Evolutionary conservation across 2,888 invertebrate species (phyloP).

Genomic region (Drosophila tanythrix): DNA sequence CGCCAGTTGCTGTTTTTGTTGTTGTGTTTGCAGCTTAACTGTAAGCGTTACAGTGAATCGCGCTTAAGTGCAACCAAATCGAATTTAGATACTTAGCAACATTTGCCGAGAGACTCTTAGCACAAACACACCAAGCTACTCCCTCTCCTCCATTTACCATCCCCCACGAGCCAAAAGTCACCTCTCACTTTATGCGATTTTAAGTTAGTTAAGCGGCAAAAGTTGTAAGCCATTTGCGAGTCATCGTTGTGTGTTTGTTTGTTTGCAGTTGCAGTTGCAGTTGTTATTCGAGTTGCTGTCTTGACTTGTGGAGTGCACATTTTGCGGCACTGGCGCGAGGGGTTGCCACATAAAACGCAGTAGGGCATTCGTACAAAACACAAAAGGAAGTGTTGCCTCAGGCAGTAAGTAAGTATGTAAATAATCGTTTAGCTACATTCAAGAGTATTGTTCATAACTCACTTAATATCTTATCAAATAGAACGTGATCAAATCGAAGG

Average conservation of each 20-base stretch:
- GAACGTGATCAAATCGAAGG: neutral
- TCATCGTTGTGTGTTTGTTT: constrained; percentile 39
- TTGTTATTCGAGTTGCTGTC: constrained; percentile 36
- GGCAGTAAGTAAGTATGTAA: neutral
- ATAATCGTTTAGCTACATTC: neutral
- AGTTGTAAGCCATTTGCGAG: constrained; percentile 69
- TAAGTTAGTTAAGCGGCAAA: constrained; percentile 72
- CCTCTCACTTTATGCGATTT: constrained; percentile 67
- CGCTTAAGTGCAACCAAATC: constrained; percentile 71
- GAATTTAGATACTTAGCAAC: constrained; percentile 72
- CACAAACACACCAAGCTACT: constrained; percentile 6
- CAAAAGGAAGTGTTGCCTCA: constrained; percentile 13
- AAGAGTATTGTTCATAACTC: neutral
- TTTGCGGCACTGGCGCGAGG: constrained; percentile 36
- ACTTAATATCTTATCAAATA: neutral
- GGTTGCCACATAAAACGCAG: constrained; percentile 34
- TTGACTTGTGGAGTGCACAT: constrained; percentile 70
- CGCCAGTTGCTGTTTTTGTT: constrained; percentile 31
- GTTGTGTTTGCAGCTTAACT: constrained; percentile 22
- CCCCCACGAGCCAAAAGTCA: constrained; percentile 8
- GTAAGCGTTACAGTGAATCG: constrained; percentile 42
- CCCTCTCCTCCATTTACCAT: too few species aligned
- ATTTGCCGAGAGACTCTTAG: constrained; percentile 37
- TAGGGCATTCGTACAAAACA: constrained; percentile 5
- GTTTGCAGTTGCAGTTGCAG: constrained; percentile 17